Evolutionary conservation across 2,888 invertebrate species (phyloP), one percentile per base, ranked within the genome.

Genomic region (Vanessa cardui): DNA sequence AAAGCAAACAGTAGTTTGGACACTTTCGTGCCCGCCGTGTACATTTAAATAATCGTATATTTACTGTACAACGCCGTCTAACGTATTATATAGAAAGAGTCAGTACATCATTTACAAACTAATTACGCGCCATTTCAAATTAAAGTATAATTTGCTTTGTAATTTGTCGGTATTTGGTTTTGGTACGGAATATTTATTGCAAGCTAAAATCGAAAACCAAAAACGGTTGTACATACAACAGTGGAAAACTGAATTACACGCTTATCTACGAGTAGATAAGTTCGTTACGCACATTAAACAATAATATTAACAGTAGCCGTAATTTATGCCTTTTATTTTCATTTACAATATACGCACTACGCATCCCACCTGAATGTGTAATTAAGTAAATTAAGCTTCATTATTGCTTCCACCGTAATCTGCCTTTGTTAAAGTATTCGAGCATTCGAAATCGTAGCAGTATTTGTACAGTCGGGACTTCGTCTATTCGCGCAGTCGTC

Each of bases 1-100:
- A 90, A 82, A 83, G 79, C 82, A 81, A 86, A 86, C 83, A 86
- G 85, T 89, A 88, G 84, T 85, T 88, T 83, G 78, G 82, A 80
- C 77, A 77, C 81, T 75, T 79, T 75, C 77, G 76, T 80, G 79
- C 78, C 83, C 58, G 62, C 66, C 62, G 82, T 80, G 73, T 76
- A 72, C 74, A 73, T 73, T 73, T 73, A 76, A 73, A 72, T 73
- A 74, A 74, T 68, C 71, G 69, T 68, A 73, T 69, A 71, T 72
- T 68, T 69, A 68, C 31, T 66, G 58, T 59, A 58, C 49, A 54
- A 45, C 60, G 39, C 54, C 68, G 68, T 62, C 52, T 70, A 63
- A 70, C 58, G 58, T 62, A 61, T 66, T 62, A 39, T 39, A 39
- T 39, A 12, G 3, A 39, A 12, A 39, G 3, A 12, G 2, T 26